A percentile compares a stretch with the other conserved stretches of the same genome.
Evolutionary conservation across 2,797 vertebrate species (phyloP).

Genomic region (Acanthurus leucopareius): DNA sequence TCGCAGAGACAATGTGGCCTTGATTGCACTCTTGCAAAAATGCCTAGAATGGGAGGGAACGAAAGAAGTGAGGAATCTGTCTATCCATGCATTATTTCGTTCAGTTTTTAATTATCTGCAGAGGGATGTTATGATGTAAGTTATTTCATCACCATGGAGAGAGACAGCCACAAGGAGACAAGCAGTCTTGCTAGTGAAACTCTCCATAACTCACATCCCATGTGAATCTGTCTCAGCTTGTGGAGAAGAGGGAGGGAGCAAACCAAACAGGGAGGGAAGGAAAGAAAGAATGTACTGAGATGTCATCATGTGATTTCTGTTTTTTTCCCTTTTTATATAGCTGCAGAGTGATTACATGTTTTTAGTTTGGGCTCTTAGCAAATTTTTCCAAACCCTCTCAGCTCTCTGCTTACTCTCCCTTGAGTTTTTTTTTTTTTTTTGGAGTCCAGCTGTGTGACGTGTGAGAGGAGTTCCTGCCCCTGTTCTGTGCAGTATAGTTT

Average conservation of each 20-base stretch:
- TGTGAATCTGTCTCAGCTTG: slow-evolving; percentile 82
- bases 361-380: slow-evolving; percentile 67
- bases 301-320: slow-evolving; percentile 75
- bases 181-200: slow-evolving; percentile 48
- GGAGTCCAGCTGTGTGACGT: slow-evolving; percentile 70
- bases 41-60: slow-evolving; percentile 7
- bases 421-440: slow-evolving; percentile 51
- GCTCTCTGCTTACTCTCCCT: slow-evolving; percentile 71
- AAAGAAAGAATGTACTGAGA: slow-evolving; percentile 76
- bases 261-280: slow-evolving; percentile 72
- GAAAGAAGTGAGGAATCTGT: slow-evolving; percentile 32
- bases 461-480: slow-evolving; percentile 78
- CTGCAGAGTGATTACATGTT: slow-evolving; percentile 73
- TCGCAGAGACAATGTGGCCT: slow-evolving; percentile 30
- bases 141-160: slow-evolving; percentile 42
- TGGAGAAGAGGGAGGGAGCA: slow-evolving; percentile 79
- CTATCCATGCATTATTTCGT: background rate
- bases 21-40: slow-evolving; percentile 32
- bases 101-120: background rate
- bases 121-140: slow-evolving; percentile 29
- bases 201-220: slow-evolving; percentile 71
- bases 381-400: slow-evolving; percentile 74
- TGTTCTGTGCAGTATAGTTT: slow-evolving; percentile 63
- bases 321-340: slow-evolving; percentile 57
- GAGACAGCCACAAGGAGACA: slow-evolving; percentile 38